These are phyloP conservation scores for Drosophila mimica DNA, from an alignment of 2,888 invertebrate species.

Conservation along the genomic window DNA sequence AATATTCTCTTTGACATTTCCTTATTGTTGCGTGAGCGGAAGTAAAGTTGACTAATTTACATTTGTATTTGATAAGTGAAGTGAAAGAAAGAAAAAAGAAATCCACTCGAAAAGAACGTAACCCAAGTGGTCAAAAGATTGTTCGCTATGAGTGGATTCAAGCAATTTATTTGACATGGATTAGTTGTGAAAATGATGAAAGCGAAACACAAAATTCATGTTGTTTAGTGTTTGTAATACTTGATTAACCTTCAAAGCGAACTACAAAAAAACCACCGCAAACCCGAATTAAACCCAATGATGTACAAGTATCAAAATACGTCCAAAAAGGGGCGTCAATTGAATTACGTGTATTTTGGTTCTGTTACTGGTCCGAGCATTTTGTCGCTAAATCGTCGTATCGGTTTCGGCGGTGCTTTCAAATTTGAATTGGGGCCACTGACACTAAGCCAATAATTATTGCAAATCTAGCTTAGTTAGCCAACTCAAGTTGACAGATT, in stretches of 20 bases:
- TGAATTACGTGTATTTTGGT: conserved; percentile 44
- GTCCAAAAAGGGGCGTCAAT: conserved; percentile 66
- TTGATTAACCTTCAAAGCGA: conserved; percentile 56
- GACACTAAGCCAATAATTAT: conserved; percentile 65
- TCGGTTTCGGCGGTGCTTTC: conserved; percentile 29
- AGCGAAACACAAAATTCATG: neutral
- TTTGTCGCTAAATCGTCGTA: conserved; percentile 46
- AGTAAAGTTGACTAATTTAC: conserved; percentile 53
- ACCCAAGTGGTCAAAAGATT: neutral
- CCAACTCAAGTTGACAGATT: conserved; percentile 68
- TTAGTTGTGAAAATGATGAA: neutral
- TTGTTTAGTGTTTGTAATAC: neutral
- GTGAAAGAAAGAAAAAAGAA: conserved; percentile 12
- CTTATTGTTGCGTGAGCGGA: conserved; percentile 59
- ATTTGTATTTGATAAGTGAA: conserved; percentile 45
- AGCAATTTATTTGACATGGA: neutral
- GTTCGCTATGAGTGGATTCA: neutral
- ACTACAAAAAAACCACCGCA: conserved; percentile 2
- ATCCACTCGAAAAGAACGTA: conserved; percentile 3
- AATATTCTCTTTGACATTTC: conserved; percentile 23
- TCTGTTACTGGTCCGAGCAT: conserved; percentile 9
- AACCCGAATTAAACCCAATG: conserved; percentile 43
- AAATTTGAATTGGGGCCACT: conserved; percentile 58
- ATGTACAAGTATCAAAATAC: conserved; percentile 7
- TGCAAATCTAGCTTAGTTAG: conserved; percentile 72